Evolutionary conservation across 2,113 vertebrate species (phyloP).

Genomic region (Passer domesticus): DNA sequence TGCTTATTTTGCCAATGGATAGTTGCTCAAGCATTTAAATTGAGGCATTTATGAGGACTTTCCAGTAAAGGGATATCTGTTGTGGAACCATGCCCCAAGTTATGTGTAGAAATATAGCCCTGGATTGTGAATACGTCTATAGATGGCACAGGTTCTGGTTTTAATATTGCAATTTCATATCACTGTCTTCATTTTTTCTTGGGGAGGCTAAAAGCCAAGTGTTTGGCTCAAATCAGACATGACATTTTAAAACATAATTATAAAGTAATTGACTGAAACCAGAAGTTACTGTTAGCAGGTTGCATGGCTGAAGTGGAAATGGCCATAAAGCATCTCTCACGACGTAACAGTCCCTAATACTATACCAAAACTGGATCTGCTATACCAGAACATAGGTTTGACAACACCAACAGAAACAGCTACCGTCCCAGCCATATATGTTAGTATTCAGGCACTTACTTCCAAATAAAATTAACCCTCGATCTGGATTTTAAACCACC

Average conservation of each 20-base stretch:
- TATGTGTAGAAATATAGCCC: background rate
- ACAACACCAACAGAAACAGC: background rate
- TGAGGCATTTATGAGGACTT: background rate
- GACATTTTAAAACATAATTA: conserved; percentile 34
- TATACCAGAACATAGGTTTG: background rate
- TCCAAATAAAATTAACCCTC: conserved; percentile 12
- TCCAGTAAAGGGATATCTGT: background rate
- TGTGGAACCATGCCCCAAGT: background rate
- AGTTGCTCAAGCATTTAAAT: background rate
- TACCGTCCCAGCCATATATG: background rate
- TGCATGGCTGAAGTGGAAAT: background rate
- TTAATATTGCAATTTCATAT: background rate
- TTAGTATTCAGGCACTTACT: background rate
- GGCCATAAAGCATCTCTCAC: background rate
- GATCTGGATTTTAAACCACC: background rate
- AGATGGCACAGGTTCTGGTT: background rate
- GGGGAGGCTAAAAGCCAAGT: conserved; percentile 18
- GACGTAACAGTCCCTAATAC: background rate
- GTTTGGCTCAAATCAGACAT: conserved; percentile 8
- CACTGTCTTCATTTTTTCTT: background rate
- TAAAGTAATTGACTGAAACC: conserved; percentile 34
- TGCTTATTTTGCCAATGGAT: background rate
- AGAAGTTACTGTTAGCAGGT: background rate
- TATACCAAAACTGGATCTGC: background rate
- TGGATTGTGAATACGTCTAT: background rate